Evolutionary conservation across 1,140 invertebrate species (phyloP).

Genomic region (Dreissena polymorpha): DNA sequence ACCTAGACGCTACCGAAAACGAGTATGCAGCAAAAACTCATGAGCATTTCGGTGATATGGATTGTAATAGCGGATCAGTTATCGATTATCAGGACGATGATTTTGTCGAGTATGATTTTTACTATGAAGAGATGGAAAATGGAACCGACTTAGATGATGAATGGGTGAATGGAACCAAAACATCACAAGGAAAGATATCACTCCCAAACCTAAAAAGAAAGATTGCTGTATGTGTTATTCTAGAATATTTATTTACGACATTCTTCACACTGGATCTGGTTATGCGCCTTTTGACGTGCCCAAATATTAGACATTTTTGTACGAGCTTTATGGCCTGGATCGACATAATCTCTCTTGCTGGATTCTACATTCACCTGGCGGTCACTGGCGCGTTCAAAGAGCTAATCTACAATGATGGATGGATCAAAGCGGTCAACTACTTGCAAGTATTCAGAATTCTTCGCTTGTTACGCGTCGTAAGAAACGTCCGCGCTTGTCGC

Average conservation of each 20-base stretch:
- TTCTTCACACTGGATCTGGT: constrained; percentile 43
- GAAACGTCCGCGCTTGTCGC: constrained; percentile 83
- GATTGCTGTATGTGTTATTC: constrained; percentile 6
- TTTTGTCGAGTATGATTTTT: no score
- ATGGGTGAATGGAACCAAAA: no score
- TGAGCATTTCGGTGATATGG: constrained; percentile 1
- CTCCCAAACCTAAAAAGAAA: not conserved
- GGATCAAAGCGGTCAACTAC: constrained; percentile 81
- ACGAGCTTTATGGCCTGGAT: constrained; percentile 21
- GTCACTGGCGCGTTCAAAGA: constrained; percentile 8
- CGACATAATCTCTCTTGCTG: constrained; percentile 42
- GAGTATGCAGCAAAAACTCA: not conserved
- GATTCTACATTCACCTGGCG: constrained; percentile 23
- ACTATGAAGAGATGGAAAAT: not conserved
- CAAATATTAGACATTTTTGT: constrained; percentile 4
- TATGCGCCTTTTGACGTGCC: constrained; percentile 26
- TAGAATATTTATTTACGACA: constrained; percentile 1
- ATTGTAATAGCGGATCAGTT: not conserved
- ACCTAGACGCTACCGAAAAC: constrained; percentile 16
- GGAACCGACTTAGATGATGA: no score
- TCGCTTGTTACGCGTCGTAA: constrained; percentile 97
- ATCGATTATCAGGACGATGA: constrained; percentile 3
- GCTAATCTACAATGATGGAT: not conserved
- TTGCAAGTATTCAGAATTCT: constrained; percentile 99
- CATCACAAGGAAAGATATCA: not conserved